Evolutionary conservation across 2,888 invertebrate species (phyloP).

Genomic region (Phalera bucephala): DNA sequence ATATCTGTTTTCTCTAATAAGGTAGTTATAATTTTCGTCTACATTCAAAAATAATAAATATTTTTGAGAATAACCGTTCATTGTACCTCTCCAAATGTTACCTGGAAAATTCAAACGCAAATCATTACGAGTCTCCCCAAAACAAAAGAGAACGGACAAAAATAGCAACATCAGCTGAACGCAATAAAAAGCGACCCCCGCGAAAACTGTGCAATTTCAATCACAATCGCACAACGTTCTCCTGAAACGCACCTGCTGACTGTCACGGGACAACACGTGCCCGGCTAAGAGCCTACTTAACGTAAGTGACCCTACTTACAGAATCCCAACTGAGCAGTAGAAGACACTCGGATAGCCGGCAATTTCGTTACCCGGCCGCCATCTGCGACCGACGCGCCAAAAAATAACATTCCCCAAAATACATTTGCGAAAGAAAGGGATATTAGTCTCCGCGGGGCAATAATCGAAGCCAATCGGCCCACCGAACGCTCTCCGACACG

Average conservation of each 20-base stretch:
- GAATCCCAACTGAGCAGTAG: conserved; percentile 49
- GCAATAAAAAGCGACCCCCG: conserved; percentile 58
- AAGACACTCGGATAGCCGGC: conserved; percentile 58
- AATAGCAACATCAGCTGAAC: conserved; percentile 46
- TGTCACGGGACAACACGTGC: conserved; percentile 65
- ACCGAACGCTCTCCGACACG: conserved; percentile 63
- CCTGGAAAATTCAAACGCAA: too few species aligned
- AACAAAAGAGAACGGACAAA: too few species aligned
- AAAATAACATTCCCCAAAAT: conserved; percentile 78
- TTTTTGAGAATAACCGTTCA: too few species aligned
- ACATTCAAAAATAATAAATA: too few species aligned
- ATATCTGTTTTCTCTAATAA: too few species aligned
- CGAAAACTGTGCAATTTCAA: conserved; percentile 64
- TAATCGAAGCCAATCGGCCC: conserved; percentile 81
- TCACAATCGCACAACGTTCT: conserved; percentile 58
- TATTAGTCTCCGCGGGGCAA: conserved; percentile 81
- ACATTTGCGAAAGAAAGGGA: conserved; percentile 78
- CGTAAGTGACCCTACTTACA: conserved; percentile 77
- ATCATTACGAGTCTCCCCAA: too few species aligned
- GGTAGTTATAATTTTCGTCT: too few species aligned
- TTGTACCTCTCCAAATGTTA: too few species aligned
- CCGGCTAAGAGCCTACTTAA: conserved; percentile 76
- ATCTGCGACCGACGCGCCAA: conserved; percentile 78
- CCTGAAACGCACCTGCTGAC: conserved; percentile 70
- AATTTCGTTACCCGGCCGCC: conserved; percentile 69